Evolutionary conservation across 2,113 vertebrate genomes (phyloP), one percentile per base, ranked within the genome.

Genomic region (Cettia cetti): DNA sequence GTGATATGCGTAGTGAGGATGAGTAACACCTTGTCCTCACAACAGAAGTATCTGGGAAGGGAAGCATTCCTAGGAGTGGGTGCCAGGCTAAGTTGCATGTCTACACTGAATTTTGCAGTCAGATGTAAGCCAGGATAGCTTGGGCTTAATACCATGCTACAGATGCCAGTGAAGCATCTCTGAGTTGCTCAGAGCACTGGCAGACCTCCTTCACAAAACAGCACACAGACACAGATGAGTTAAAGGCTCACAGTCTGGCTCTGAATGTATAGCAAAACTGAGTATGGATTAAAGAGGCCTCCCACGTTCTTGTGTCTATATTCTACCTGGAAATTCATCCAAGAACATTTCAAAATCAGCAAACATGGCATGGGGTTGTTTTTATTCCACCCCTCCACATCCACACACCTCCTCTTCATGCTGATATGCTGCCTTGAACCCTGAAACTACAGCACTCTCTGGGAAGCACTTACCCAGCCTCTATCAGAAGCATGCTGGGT

Each of bases 291-390:
- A 91, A 87, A 65, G 91, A 92, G 78, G 63, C 86, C 59, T 94
- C 89, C 86, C 60, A 94, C 31, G 0, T 92, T 80, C 69, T 76
- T 85, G 31, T 75, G 45, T 89, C 79, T 93, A 70, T 86, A 92
- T 92, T 93, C 89, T 96, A 96, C 92, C 88, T 97, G 91, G 82
- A 96, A 82, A 91, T 54, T 57, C 68, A 81, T 88, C 95, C 85
- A 95, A 95, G 91, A 95, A 94, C 88, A 89, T 83, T 94, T 96
- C 82, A 95, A 97, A 95, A 97, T 93, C 88, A 95, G 65, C 84
- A 96, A 95, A 90, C 84, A 92, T 94, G 69, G 68, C 76, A 83
- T 68, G 80, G 60, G 57, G 77, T 95, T 96, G 94, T 92, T 96
- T 97, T 95, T 82, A 92, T 86, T 81, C 85, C n/a, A 70, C 39